Conservation (phyloP, 1,140 invertebrate genomes). For the Amyelois transitella region DNA sequence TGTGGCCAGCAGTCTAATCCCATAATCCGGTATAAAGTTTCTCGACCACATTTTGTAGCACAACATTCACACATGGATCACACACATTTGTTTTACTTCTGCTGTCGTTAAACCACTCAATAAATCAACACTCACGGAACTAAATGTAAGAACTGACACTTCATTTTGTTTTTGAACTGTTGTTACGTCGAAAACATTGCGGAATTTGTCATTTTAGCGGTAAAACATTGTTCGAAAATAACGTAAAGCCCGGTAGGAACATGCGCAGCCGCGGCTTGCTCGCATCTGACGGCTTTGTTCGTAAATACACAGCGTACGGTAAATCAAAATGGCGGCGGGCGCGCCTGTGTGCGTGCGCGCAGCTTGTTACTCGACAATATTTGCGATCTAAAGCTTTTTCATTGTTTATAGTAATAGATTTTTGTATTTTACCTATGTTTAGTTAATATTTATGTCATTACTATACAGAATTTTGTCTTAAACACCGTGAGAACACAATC, state of each 20-base stretch:
- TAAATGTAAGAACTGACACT: conserved; percentile 70
- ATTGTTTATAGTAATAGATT: conserved; percentile 15
- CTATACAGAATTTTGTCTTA: conserved; percentile 14
- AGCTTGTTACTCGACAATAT: conserved; percentile 32
- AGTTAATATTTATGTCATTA: conserved; percentile 47
- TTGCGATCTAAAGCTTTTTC: conserved; percentile 18
- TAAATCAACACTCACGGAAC: conserved; percentile 68
- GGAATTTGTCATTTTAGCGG: conserved; percentile 67
- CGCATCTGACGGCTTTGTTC: conserved; percentile 72
- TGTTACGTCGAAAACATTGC: conserved; percentile 58
- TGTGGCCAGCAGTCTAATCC: conserved; percentile 59
- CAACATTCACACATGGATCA: conserved; percentile 72
- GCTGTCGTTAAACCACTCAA: conserved; percentile 59
- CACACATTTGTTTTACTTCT: conserved; percentile 73
- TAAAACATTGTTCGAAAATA: conserved; percentile 59
- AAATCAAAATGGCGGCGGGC: conserved; percentile 68
- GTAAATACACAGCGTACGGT: conserved; percentile 68
- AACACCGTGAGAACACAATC: conserved; percentile 55
- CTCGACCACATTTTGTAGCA: conserved; percentile 72
- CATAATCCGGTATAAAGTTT: conserved; percentile 73
- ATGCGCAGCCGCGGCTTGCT: conserved; percentile 71
- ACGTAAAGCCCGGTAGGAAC: conserved; percentile 59
- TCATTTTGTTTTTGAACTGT: conserved; percentile 70
- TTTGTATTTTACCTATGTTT: conserved; percentile 18
- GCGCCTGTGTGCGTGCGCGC: conserved; percentile 56